Percentiles rank a stretch among this genome's conserved stretches.
These are phyloP conservation scores for Phyllostomus hastatus DNA, from an alignment of 2,113 vertebrate species.

Conservation along the genomic window DNA sequence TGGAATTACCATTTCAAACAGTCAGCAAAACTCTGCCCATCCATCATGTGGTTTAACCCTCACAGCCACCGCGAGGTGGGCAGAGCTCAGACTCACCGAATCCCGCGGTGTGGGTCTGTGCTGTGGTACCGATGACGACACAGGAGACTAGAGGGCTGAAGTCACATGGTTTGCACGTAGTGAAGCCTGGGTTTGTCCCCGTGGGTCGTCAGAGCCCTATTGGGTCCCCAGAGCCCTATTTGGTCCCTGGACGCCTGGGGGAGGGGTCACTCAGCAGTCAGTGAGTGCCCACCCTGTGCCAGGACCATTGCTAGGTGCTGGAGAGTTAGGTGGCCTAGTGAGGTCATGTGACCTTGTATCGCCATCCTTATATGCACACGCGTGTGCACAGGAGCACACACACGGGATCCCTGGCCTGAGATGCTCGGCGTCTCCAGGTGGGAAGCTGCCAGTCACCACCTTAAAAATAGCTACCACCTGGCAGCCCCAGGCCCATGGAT, in stretches of 20 bases:
- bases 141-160: background rate
- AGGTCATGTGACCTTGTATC: background rate
- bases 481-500: background rate
- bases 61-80: accelerated
- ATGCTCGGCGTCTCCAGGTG: background rate
- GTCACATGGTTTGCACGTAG: background rate
- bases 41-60: background rate
- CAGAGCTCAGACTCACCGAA: background rate
- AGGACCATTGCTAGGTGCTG: background rate
- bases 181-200: background rate
- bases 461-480: background rate
- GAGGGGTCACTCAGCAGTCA: background rate
- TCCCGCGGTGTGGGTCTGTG: background rate
- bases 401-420: accelerated
- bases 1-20: background rate
- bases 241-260: background rate
- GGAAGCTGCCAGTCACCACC: background rate
- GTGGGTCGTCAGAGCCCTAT: accelerated
- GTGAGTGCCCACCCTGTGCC: accelerated
- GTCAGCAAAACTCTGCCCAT: background rate
- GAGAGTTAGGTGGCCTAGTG: background rate
- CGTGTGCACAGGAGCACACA: accelerated
- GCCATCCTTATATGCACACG: accelerated
- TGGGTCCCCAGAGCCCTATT: accelerated
- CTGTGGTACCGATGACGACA: accelerated